Conservation (phyloP, 2,113 vertebrate genomes). For the Loxodonta africana region DNA sequence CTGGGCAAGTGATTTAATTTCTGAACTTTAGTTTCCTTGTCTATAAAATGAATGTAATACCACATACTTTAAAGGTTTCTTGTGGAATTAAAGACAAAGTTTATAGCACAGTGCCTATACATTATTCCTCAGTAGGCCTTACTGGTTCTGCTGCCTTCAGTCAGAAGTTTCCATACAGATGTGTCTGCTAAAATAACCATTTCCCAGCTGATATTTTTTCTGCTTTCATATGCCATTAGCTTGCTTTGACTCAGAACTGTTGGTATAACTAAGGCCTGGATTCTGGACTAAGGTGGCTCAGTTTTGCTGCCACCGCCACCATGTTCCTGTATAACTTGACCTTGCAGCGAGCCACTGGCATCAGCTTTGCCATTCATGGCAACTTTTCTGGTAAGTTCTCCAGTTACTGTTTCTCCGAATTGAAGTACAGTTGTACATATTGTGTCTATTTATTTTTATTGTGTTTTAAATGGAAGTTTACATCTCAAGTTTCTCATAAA, state of each 20-base stretch:
- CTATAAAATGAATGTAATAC: background rate
- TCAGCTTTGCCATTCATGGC: slow-evolving; percentile 98
- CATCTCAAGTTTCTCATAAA: no score
- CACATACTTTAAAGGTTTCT: background rate
- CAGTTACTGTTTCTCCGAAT: fast-evolving
- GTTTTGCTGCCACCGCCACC: slow-evolving; percentile 63
- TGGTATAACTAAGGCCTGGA: background rate
- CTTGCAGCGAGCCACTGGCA: slow-evolving; percentile 97
- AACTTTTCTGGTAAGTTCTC: slow-evolving; percentile 96
- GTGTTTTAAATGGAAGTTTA: no score
- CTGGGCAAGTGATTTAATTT: slow-evolving; percentile 11
- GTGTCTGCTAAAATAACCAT: background rate
- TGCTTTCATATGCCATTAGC: slow-evolving; percentile 35
- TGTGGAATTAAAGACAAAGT: background rate
- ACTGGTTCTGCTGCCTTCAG: background rate
- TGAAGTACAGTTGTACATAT: background rate
- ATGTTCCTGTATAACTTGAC: slow-evolving; percentile 99
- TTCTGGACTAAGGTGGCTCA: slow-evolving; percentile 55
- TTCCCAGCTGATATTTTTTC: fast-evolving
- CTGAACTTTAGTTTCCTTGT: background rate
- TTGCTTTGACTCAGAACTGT: slow-evolving; percentile 61
- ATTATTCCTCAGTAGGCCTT: background rate
- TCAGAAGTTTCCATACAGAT: background rate
- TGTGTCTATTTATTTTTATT: background rate
- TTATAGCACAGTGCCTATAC: background rate